Percentiles rank a stretch among this genome's conserved stretches.
Evolutionary conservation across 2,888 invertebrate species (phyloP).

Genomic region (Pammene fasciana): DNA sequence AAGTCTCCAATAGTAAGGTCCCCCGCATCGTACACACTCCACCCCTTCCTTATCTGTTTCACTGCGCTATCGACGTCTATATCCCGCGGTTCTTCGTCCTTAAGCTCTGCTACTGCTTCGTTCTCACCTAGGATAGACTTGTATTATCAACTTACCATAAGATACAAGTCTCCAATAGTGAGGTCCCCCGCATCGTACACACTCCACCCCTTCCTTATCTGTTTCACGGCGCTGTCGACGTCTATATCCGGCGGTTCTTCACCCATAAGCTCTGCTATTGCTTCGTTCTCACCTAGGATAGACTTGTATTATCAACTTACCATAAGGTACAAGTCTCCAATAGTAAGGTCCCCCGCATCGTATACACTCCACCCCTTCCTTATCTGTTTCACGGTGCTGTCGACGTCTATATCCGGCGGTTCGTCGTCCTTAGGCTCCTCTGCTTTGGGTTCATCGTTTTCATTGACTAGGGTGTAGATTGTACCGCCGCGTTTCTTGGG

Average conservation of each 20-base stretch:
- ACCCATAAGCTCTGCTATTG: not conserved
- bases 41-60: constrained; percentile 77
- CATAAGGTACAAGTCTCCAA: constrained; percentile 96
- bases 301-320: constrained; percentile 69
- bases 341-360: constrained; percentile 90
- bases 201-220: too few species aligned
- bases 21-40: too few species aligned
- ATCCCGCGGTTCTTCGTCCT: constrained; percentile 48
- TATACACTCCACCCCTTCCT: constrained; percentile 90
- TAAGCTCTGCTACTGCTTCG: constrained; percentile 44
- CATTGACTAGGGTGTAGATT: constrained; percentile 66
- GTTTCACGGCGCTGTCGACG: not conserved
- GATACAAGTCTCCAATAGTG: too few species aligned
- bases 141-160: too few species aligned
- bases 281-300: not conserved
- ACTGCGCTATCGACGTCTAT: constrained; percentile 69
- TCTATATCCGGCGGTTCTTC: not conserved
- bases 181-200: too few species aligned
- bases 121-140: too few species aligned
- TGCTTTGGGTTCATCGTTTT: constrained; percentile 49
- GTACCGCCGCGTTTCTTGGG: constrained; percentile 74
- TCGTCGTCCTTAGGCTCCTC: constrained; percentile 46
- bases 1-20: too few species aligned
- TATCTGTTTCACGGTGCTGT: constrained; percentile 72
- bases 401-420: constrained; percentile 63